A percentile compares a stretch with the other conserved stretches of the same genome.
Conservation (phyloP, 1,140 invertebrate species). For the Scylla paramamosain region DNA sequence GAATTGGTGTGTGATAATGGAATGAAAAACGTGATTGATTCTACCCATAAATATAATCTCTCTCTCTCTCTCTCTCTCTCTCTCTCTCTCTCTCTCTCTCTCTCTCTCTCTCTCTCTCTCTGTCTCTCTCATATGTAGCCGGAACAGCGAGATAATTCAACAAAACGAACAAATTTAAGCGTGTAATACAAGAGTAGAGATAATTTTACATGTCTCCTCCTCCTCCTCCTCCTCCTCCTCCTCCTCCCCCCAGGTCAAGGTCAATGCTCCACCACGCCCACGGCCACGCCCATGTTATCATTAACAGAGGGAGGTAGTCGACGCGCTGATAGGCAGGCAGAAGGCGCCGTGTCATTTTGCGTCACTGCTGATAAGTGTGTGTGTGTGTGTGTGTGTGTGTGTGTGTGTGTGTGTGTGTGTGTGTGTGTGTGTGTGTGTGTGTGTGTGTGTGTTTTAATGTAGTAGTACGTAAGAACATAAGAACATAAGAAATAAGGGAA, state of each 20-base stretch:
- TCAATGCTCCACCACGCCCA: background rate
- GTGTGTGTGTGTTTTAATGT: too few species aligned
- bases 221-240: background rate
- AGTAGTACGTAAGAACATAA: too few species aligned
- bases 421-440: too few species aligned
- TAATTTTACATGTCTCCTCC: background rate
- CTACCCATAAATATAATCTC: too few species aligned
- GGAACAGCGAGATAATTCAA: background rate
- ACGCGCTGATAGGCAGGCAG: background rate
- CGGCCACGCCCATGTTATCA: background rate
- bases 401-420: too few species aligned
- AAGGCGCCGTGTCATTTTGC: too few species aligned
- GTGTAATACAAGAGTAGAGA: background rate
- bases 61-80: too few species aligned
- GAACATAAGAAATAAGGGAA: too few species aligned
- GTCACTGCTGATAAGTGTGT: too few species aligned
- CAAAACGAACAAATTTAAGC: background rate
- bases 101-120: constrained; percentile 3
- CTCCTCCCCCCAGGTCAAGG: background rate
- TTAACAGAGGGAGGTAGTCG: background rate
- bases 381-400: too few species aligned
- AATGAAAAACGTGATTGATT: too few species aligned
- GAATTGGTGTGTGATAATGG: too few species aligned
- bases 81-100: background rate
- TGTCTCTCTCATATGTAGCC: background rate